Evolutionary conservation across 2,797 vertebrate species (phyloP), one percentile per base, ranked within the genome.

Genomic region (Antennarius maculatus): DNA sequence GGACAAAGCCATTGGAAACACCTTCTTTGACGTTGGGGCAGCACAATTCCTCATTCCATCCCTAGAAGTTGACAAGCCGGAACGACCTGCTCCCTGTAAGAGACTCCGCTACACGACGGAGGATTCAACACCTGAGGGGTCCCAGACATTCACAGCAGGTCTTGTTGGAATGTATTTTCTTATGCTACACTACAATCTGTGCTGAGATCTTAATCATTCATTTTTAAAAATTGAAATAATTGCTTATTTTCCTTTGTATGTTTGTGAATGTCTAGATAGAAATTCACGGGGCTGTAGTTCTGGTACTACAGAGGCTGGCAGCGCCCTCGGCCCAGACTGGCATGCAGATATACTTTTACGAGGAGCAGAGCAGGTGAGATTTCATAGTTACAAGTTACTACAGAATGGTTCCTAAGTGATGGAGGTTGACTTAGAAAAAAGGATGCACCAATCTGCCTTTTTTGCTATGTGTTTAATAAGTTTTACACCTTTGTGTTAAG

Each of bases 301-400:
- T 61, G 74, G 64, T 73, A 48, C 77, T 7, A 72, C 80, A 29
- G 84, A 86, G 54, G 23, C 91, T 34, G 97, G 98, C 69, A 98
- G 97, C 59, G 96, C 98, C 7, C 91, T 99, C 8, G 97, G 98
- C 16, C 98, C 98, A 0, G 97, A 99, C 17, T 99, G 97, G 98
- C 97, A 99, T 0, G 94, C 95, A 72, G 95, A 95, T 27, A 87
- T 99, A 52, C 74, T 74, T 77, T 93, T 99, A 1, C 92, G 86
- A 90, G 97, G 96, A 77, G 81, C 92, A 49, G 87, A 94, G 80
- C 79, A 96, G 94, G 96, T 97, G 61, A 76, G 69, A 61, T 16
- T 0, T 6, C 39, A 15, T 7, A 47, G 51, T 56, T 41, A 29
- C 29, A 42, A 39, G 51, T 56, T 41, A 29, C 29, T 46, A 39